Conservation (phyloP, 2,797 vertebrate genomes). For the Falco peregrinus region DNA sequence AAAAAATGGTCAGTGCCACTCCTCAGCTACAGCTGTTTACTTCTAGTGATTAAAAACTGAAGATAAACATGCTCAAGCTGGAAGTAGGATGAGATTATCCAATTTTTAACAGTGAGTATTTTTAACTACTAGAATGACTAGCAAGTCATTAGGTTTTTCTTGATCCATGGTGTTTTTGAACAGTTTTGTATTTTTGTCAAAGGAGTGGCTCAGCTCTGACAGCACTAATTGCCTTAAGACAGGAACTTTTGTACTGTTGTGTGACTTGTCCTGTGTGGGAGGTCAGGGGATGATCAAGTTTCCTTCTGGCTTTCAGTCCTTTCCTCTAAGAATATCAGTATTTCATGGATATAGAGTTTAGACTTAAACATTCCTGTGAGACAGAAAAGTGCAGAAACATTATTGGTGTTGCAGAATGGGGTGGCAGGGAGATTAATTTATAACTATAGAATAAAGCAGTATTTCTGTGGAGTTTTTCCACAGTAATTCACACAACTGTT, state of each 20-base stretch:
- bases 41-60: background rate
- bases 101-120: background rate
- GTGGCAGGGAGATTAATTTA: background rate
- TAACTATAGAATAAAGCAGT: background rate
- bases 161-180: background rate
- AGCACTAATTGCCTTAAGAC: background rate
- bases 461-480: background rate
- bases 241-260: background rate
- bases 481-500: background rate
- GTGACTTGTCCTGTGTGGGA: background rate
- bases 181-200: background rate
- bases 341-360: background rate
- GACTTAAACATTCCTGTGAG: background rate
- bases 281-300: background rate
- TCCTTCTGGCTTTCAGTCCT: background rate
- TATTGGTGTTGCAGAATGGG: background rate
- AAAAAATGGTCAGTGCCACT: background rate
- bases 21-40: background rate
- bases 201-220: background rate
- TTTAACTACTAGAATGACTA: background rate
- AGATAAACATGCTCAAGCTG: background rate
- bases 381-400: background rate
- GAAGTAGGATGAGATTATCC: background rate
- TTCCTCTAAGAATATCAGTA: background rate
- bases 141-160: background rate